Conservation (phyloP, 2,888 invertebrate genomes). For the Autographa gamma region DNA sequence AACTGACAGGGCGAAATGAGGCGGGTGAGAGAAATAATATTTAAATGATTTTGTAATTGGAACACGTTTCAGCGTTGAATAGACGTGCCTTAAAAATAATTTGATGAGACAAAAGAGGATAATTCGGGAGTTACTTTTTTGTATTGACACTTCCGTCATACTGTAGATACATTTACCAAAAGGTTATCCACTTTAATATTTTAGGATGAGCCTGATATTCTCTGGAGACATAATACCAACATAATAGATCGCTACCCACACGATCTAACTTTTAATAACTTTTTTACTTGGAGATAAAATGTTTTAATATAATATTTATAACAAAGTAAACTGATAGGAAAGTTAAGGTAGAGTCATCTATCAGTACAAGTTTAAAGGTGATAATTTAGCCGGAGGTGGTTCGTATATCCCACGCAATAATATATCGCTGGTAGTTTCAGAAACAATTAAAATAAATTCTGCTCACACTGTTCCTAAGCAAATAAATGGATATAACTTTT, state of each 20-base stretch:
- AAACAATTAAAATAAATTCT: slow-evolving; percentile 37
- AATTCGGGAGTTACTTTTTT: too few species aligned
- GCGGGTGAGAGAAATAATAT: neutral
- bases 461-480: slow-evolving; percentile 18
- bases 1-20: neutral
- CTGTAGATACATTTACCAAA: too few species aligned
- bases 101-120: too few species aligned
- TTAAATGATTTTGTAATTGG: neutral
- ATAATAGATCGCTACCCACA: neutral
- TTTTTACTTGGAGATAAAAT: neutral
- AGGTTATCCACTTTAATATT: neutral
- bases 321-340: neutral
- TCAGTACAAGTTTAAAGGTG: slow-evolving; percentile 32
- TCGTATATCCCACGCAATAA: slow-evolving; percentile 19
- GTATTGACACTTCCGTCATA: too few species aligned
- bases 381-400: slow-evolving; percentile 31
- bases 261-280: neutral
- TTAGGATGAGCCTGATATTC: neutral
- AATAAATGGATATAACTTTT: slow-evolving; percentile 34
- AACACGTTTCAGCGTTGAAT: neutral
- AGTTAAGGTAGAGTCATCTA: slow-evolving; percentile 19
- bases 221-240: neutral
- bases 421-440: slow-evolving; percentile 35
- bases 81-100: neutral
- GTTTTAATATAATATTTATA: neutral